A percentile compares a stretch with the other conserved stretches of the same genome.
These are phyloP conservation scores for Dermolepida albohirtum DNA, from an alignment of 2,888 invertebrate genomes.

Conservation along the genomic window DNA sequence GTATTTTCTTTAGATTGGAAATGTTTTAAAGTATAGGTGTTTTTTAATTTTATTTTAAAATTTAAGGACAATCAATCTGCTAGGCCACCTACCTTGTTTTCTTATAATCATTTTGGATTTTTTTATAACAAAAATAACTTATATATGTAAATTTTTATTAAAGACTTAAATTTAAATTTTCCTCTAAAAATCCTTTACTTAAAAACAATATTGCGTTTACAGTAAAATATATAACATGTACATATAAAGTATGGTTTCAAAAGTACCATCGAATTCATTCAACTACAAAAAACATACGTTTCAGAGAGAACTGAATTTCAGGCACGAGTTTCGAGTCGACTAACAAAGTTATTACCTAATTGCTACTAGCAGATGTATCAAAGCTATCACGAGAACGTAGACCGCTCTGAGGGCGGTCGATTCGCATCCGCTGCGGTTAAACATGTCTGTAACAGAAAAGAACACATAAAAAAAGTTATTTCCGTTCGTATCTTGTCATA, in stretches of 20 bases:
- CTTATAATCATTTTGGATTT: no score
- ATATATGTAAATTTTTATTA: no score
- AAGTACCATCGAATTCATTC: constrained; percentile 5
- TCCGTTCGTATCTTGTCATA: constrained; percentile 31
- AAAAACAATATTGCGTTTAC: constrained; percentile 5
- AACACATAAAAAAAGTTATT: constrained; percentile 34
- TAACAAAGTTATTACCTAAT: constrained; percentile 37
- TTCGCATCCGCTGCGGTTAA: constrained; percentile 32
- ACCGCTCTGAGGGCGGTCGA: constrained; percentile 15
- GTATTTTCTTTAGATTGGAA: not conserved
- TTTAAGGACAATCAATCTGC: not conserved
- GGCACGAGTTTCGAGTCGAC: constrained; percentile 37
- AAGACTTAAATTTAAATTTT: no score
- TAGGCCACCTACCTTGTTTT: no score
- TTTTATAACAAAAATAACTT: no score
- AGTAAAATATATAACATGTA: constrained; percentile 19
- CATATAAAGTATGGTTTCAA: constrained; percentile 4
- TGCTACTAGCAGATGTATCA: constrained; percentile 35
- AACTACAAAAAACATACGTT: constrained; percentile 20
- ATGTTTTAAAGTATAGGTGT: not conserved
- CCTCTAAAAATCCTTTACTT: no score
- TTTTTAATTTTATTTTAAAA: not conserved
- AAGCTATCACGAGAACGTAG: constrained; percentile 30
- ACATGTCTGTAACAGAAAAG: constrained; percentile 37
- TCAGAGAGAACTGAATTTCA: constrained; percentile 36